Base-by-base conservation (phyloP, 2,888 invertebrate species). In the Ichneumoninae sp. region DNA sequence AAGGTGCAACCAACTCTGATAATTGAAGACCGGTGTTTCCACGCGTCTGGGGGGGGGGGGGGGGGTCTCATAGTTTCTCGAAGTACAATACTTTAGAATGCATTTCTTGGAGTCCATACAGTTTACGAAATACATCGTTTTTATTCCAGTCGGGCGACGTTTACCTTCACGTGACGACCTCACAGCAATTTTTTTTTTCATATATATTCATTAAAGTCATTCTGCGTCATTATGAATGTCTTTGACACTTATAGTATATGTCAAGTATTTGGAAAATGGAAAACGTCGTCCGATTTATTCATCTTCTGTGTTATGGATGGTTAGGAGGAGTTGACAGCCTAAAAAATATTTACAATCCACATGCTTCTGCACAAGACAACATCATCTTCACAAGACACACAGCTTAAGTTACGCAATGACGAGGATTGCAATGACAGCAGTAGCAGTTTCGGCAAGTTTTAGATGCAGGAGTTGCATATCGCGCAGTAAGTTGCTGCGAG, bases 381-480 rank as follows among this genome's bases (percentile, higher is more conserved):
- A 36, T 13, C 52, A 52, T 7, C 52, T 52, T n/a, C n/a, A 4
- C 7, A 57, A 44, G 22, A 47, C 50, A 47, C 19, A 7, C 19
- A 40, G 60, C n/a, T 13, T 5, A 36, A n/a, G 30, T 63, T 52
- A 71, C 36, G 71, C 19, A 71, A 71, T 68, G 73, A 19, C 16
- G 68, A 73, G 68, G 60, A 83, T 83, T 83, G 71, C 19, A 71
- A 71, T 68, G 73, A 19, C 16, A 19, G 69, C 40, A 52, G 69
- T 52, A 60, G 52, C 68, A 70, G 74, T 54, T 75, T 75, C 44
- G 74, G 70, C 54, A 75, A 83, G 74, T 79, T 83, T 65, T 52
- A 19, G 68, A 69, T 44, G 63, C 63, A 63, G 52, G 22, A 78
- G 68, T 69, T 73, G 74, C 74, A 69, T 10, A 36, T 10, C 26